Evolutionary conservation across 2,113 vertebrate genomes (phyloP).

Genomic region (Physeter macrocephalus): DNA sequence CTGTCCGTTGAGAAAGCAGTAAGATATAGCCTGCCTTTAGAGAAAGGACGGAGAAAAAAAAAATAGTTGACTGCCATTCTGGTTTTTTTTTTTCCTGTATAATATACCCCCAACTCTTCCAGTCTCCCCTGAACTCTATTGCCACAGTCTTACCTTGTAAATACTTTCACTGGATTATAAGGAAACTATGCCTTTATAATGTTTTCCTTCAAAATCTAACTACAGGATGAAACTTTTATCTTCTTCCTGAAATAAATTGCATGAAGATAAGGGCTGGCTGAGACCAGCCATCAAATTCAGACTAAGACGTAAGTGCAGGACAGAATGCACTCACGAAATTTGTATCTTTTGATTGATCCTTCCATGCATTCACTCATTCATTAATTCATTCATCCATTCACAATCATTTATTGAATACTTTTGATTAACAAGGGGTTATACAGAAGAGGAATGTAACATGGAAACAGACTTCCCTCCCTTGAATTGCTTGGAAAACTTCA

Average conservation of each 20-base stretch:
- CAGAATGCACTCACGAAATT: not conserved
- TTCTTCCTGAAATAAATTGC: not conserved
- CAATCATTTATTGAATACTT: not conserved
- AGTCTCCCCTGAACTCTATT: not conserved
- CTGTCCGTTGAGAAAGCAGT: not conserved
- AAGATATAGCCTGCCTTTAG: not conserved
- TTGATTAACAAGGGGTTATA: not conserved
- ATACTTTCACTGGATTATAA: not conserved
- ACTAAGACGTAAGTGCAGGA: not conserved
- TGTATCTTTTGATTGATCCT: not conserved
- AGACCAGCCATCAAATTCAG: not conserved
- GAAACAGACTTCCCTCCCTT: not conserved
- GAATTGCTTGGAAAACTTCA: not conserved
- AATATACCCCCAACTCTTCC: not conserved
- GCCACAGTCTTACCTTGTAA: not conserved
- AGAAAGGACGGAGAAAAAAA: not conserved
- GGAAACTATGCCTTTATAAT: not conserved
- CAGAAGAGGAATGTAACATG: not conserved
- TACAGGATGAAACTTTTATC: not conserved
- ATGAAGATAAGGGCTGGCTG: not conserved
- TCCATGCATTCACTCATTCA: not conserved
- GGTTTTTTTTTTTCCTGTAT: not conserved
- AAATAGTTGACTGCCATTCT: not conserved
- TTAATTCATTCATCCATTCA: not conserved
- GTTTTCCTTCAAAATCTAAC: slow-evolving; percentile 22